Conservation (phyloP, 2,797 vertebrate species). For the Enteromius anoplus region DNA sequence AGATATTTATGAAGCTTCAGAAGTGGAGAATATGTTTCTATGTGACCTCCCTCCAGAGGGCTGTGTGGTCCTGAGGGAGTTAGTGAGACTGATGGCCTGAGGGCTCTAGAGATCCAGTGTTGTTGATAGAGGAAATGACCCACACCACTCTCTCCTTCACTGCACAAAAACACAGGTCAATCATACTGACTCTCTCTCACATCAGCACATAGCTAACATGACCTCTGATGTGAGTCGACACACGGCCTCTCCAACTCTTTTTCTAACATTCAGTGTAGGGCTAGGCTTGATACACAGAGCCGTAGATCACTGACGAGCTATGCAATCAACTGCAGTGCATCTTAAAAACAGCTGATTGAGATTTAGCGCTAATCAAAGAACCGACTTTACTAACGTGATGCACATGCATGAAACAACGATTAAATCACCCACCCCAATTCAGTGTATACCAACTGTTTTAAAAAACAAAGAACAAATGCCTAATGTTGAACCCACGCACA, state of each 20-base stretch:
- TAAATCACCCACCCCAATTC: not conserved
- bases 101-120: conserved; percentile 52
- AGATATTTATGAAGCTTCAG: conserved; percentile 54
- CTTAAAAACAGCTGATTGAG: too few relatives aligned
- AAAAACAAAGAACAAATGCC: not conserved
- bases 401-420: too few relatives aligned
- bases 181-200: conserved; percentile 56
- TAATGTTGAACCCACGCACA: not conserved
- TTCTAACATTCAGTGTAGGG: too few relatives aligned
- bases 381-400: too few relatives aligned
- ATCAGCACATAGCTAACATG: conserved; percentile 34
- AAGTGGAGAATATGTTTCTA: conserved; percentile 22
- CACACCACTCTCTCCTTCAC: conserved; percentile 58
- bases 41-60: conserved; percentile 28
- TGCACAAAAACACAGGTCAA: conserved; percentile 57
- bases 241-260: not conserved
- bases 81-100: conserved; percentile 24
- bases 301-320: too few relatives aligned
- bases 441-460: not conserved
- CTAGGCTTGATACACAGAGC: too few relatives aligned
- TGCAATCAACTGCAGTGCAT: too few relatives aligned
- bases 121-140: conserved; percentile 73
- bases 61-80: conserved; percentile 14
- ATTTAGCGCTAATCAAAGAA: too few relatives aligned
- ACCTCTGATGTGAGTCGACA: conserved; percentile 14